These are phyloP conservation scores for Scrobipalpa costella DNA, from an alignment of 2,888 invertebrate species.

Conservation along the genomic window DNA sequence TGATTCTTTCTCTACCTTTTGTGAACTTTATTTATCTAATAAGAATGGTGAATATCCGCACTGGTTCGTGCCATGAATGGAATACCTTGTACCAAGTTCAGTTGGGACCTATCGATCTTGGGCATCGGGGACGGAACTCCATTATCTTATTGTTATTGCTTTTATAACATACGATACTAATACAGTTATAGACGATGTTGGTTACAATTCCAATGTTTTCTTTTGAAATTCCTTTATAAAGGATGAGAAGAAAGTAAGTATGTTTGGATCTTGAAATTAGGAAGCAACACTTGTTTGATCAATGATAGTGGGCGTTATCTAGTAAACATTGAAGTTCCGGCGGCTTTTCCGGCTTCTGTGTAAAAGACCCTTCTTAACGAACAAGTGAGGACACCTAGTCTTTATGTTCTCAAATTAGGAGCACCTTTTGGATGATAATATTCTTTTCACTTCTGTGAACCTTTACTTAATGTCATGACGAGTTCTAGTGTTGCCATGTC, in stretches of 20 bases:
- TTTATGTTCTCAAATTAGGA: too few relatives aligned
- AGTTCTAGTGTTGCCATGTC: too few relatives aligned
- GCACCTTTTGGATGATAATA: too few relatives aligned
- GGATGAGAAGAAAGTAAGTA: neutral
- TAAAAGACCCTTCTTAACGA: constrained; percentile 2
- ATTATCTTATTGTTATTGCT: constrained; percentile 38
- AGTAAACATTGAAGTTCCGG: constrained; percentile 11
- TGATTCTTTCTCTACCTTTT: too few relatives aligned
- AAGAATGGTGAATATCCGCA: constrained; percentile 31
- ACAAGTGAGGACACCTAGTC: neutral
- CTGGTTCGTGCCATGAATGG: constrained; percentile 36
- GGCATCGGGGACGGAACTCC: constrained; percentile 24
- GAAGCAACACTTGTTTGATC: constrained; percentile 13
- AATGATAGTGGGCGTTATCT: constrained; percentile 1
- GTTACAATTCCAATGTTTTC: constrained; percentile 5
- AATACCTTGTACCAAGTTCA: constrained; percentile 27
- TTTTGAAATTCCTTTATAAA: neutral
- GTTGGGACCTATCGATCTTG: constrained; percentile 36
- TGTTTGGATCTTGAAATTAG: constrained; percentile 2
- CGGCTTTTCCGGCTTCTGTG: neutral
- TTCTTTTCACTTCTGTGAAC: too few relatives aligned
- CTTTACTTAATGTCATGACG: too few relatives aligned
- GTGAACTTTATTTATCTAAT: constrained; percentile 2
- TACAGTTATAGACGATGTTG: constrained; percentile 17
- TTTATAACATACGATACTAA: constrained; percentile 24